A percentile compares a stretch with the other conserved stretches of the same genome.
Conservation (phyloP, 2,113 vertebrate genomes). For the Aldabrachelys gigantea region DNA sequence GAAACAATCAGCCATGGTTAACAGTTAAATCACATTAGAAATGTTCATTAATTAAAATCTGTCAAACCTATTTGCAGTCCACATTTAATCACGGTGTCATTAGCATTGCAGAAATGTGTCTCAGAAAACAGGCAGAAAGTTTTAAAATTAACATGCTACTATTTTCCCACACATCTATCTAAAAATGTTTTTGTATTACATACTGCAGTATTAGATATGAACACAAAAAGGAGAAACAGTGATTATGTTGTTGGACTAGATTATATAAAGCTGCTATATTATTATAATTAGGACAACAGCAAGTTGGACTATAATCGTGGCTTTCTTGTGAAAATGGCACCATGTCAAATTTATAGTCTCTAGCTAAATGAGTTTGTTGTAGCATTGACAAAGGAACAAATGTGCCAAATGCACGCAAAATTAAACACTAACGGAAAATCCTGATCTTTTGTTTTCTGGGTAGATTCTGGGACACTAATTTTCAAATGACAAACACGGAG, state of each 20-base stretch:
- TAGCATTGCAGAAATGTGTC: constrained; percentile 29
- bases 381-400: constrained; percentile 73
- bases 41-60: constrained; percentile 65
- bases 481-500: constrained; percentile 43
- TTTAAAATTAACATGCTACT: constrained; percentile 11
- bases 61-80: constrained; percentile 3
- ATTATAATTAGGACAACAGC: constrained; percentile 78
- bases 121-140: constrained; percentile 17
- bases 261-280: constrained; percentile 73
- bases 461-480: constrained; percentile 61
- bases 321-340: constrained; percentile 79
- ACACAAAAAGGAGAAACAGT: constrained; percentile 42
- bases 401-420: constrained; percentile 64
- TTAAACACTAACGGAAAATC: constrained; percentile 70
- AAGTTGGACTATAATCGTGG: constrained; percentile 72
- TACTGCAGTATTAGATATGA: constrained; percentile 22
- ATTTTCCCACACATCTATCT: constrained; percentile 8
- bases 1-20: constrained; percentile 56
- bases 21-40: constrained; percentile 38
- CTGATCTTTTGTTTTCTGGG: constrained; percentile 66
- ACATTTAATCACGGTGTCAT: constrained; percentile 42
- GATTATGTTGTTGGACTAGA: constrained; percentile 70
- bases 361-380: constrained; percentile 80
- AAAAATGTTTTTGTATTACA: neutral
- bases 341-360: constrained; percentile 77